Evolutionary conservation across 2,113 vertebrate species (phyloP).

Genomic region (Hippopotamus amphibius): DNA sequence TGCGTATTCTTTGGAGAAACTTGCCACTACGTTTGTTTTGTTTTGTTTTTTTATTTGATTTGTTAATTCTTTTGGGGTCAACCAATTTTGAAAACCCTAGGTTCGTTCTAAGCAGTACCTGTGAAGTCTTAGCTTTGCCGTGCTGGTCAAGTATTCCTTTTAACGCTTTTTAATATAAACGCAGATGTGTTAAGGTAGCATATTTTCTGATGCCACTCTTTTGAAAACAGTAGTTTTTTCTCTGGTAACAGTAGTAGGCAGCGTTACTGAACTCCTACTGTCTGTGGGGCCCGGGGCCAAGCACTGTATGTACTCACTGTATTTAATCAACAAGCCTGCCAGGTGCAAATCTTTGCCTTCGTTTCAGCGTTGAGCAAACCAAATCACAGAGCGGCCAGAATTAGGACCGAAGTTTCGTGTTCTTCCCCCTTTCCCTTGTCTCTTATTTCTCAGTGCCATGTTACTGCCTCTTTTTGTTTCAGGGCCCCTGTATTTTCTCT

Average conservation of each 20-base stretch:
- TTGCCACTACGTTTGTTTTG: background rate
- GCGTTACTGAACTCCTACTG: background rate
- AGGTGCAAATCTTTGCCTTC: background rate
- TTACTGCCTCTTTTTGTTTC: background rate
- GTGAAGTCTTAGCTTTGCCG: background rate
- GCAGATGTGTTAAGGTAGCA: background rate
- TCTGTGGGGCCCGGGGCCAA: background rate
- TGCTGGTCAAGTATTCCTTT: accelerated
- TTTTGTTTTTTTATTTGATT: too few species aligned
- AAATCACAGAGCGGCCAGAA: background rate
- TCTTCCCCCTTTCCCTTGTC: background rate
- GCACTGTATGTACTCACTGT: background rate
- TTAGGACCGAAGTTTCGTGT: background rate
- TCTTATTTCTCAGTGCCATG: background rate
- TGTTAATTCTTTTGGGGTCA: background rate
- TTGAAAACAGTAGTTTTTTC: background rate
- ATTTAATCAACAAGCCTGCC: background rate
- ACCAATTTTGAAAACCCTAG: background rate
- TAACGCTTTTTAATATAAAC: background rate
- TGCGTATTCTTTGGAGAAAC: background rate
- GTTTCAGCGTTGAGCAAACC: background rate
- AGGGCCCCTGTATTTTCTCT: background rate
- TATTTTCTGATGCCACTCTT: background rate
- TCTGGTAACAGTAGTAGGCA: background rate
- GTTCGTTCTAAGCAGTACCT: background rate